Evolutionary conservation across 1,140 invertebrate species (phyloP).

Genomic region (Solenopsis fugax): DNA sequence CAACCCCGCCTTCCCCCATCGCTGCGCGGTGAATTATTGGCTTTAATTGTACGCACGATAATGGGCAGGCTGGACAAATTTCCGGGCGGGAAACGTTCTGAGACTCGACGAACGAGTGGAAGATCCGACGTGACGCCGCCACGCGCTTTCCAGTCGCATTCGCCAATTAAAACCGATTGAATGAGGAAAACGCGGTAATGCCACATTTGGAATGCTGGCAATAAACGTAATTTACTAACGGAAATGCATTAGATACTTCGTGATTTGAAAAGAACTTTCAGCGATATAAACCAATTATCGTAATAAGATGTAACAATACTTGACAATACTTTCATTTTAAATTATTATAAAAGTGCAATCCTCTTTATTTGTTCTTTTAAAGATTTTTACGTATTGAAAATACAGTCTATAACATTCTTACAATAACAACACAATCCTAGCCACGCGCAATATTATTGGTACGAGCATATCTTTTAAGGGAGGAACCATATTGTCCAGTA

Average conservation of each 20-base stretch:
- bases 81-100: constrained; percentile 67
- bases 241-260: neutral
- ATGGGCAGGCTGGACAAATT: constrained; percentile 80
- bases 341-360: constrained; percentile 1
- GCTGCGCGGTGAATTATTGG: constrained; percentile 83
- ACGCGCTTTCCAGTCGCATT: constrained; percentile 71
- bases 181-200: constrained; percentile 21
- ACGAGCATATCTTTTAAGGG: constrained; percentile 67
- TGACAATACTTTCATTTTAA: neutral
- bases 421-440: neutral
- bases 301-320: neutral
- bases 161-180: constrained; percentile 59
- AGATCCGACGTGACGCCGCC: constrained; percentile 40
- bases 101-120: constrained; percentile 27
- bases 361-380: neutral
- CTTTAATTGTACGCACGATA: constrained; percentile 82
- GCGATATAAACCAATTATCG: neutral
- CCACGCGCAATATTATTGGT: constrained; percentile 46
- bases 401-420: constrained; percentile 1
- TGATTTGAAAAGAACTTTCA: neutral
- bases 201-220: neutral
- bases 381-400: neutral
- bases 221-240: neutral
- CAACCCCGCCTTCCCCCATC: neutral
- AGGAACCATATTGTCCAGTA: constrained; percentile 67